Conservation (phyloP, 2,888 invertebrate genomes). For the Himalopsyche kuldschensis region DNA sequence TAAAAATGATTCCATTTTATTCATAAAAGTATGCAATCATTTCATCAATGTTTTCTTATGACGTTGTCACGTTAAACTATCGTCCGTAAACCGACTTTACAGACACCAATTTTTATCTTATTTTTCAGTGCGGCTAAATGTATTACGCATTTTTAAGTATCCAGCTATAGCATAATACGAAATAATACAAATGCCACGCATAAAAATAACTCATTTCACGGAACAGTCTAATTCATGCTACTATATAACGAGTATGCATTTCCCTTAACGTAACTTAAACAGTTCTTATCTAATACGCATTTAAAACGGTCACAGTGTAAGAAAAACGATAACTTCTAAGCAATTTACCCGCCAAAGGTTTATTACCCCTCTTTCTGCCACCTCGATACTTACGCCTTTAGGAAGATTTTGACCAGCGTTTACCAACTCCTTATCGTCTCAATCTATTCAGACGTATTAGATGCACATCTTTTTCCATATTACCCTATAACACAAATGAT, state of each 20-base stretch:
- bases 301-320: neutral
- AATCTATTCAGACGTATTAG: neutral
- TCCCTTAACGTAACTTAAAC: neutral
- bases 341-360: neutral
- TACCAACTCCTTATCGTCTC: neutral
- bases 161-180: neutral
- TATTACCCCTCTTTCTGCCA: neutral
- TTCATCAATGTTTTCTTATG: no score
- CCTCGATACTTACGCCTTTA: neutral
- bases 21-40: no score
- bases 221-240: neutral
- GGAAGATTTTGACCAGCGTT: neutral
- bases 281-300: neutral
- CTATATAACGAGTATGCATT: neutral
- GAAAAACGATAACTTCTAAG: neutral
- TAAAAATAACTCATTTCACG: neutral
- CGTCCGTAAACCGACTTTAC: no score
- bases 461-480: neutral
- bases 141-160: neutral
- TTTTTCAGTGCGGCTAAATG: neutral
- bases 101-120: no score
- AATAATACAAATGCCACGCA: neutral
- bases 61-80: no score
- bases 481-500: no score
- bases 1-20: no score